Percentiles rank a stretch among this genome's conserved stretches.
phyloP scores from a whole-genome alignment of 2,888 invertebrate species.

The Molanna angustata region DNA sequence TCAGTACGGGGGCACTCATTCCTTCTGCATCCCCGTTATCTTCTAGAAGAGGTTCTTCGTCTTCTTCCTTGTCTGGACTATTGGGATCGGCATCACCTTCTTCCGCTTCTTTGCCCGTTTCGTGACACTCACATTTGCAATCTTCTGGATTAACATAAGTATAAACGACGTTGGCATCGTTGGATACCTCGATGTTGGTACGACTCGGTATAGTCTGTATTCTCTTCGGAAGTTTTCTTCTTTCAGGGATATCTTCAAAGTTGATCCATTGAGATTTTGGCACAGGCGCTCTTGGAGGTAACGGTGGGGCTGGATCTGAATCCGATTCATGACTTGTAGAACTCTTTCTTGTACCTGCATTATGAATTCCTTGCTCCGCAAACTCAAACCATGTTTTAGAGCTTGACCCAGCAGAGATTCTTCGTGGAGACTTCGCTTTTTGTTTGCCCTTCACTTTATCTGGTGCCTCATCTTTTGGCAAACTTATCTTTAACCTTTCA shows the following conservation, averaged over 20 bases:
- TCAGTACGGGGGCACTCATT: constrained; percentile 50
- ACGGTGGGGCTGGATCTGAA: constrained; percentile 44
- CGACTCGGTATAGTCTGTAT: constrained; percentile 76
- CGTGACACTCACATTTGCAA: constrained; percentile 85
- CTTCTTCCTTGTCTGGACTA: constrained; percentile 36
- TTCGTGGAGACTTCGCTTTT: constrained; percentile 52
- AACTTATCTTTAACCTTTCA: constrained; percentile 67
- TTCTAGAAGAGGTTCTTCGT: constrained; percentile 41
- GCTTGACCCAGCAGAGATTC: constrained; percentile 46
- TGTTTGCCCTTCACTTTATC: constrained; percentile 37
- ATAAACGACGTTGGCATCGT: constrained; percentile 54
- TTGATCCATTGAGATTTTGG: constrained; percentile 71
- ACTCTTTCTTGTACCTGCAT: constrained; percentile 39
- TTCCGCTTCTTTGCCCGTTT: constrained; percentile 41
- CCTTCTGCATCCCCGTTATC: constrained; percentile 44
- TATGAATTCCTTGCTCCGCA: constrained; percentile 60
- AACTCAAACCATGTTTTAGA: constrained; percentile 60
- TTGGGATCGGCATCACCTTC: constrained; percentile 34
- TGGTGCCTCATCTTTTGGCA: constrained; percentile 59
- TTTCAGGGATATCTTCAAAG: constrained; percentile 83
- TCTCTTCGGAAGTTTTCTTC: constrained; percentile 75
- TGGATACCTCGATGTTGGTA: constrained; percentile 44
- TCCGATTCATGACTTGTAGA: constrained; percentile 33
- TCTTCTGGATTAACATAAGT: constrained; percentile 86
- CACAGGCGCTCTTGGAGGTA: constrained; percentile 41